Percentiles rank a stretch among this genome's conserved stretches.
phyloP scores from a whole-genome alignment of 2,797 vertebrate species.

The Spea hammondii region DNA sequence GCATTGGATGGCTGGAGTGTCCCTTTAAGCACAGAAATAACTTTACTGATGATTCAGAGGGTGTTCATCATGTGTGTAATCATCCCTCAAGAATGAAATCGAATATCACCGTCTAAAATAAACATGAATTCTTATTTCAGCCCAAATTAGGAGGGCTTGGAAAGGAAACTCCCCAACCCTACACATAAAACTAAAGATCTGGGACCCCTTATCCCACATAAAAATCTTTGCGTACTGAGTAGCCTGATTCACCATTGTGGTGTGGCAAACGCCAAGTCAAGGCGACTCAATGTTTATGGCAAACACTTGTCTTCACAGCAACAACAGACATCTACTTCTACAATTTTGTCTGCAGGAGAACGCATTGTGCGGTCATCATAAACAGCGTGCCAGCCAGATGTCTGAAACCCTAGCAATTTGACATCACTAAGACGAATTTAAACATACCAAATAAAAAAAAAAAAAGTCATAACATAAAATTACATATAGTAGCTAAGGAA shows the following conservation, averaged over 20 bases:
- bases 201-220: not conserved
- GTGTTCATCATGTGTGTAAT: slow-evolving; percentile 10
- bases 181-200: not conserved
- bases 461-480: no score
- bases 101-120: slow-evolving; percentile 39
- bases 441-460: no score
- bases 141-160: slow-evolving; percentile 36
- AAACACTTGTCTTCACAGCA: slow-evolving; percentile 9
- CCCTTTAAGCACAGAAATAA: no score
- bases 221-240: not conserved
- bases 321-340: not conserved
- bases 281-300: slow-evolving; percentile 24
- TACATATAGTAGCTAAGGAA: no score
- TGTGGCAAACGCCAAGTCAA: not conserved
- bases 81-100: slow-evolving; percentile 40
- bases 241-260: not conserved
- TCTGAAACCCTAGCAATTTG: no score
- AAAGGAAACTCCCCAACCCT: not conserved
- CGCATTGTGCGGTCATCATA: not conserved
- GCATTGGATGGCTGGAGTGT: no score
- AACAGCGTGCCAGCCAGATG: no score
- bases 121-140: slow-evolving; percentile 14
- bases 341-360: not conserved
- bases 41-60: slow-evolving; percentile 12
- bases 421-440: no score